phyloP scores from a whole-genome alignment of 64 coral and sea anemone genomes.

The Dendrophyllia cribrosa region DNA sequence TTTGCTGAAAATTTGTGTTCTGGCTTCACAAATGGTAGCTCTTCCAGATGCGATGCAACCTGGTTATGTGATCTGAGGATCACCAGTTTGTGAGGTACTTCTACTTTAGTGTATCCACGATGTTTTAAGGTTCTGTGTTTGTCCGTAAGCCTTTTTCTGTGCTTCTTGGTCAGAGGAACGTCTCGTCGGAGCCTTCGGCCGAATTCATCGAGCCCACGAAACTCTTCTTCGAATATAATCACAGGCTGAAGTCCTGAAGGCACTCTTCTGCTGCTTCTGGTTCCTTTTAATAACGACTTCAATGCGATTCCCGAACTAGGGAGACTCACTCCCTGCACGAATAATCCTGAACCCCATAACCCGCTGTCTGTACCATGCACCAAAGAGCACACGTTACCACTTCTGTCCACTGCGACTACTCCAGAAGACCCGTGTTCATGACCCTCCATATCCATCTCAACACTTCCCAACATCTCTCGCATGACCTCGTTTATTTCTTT shows the following conservation, averaged over 20 bases:
- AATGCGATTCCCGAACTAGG: constrained; percentile 78
- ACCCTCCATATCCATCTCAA: constrained; percentile 2
- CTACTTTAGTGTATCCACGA: background rate
- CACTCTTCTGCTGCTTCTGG: constrained; percentile 50
- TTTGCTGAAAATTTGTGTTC: background rate
- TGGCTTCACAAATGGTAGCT: background rate
- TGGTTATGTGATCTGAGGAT: constrained; percentile 5
- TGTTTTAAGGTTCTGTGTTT: background rate
- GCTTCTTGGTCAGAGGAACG: background rate
- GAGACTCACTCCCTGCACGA: constrained; percentile 86
- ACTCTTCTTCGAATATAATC: constrained; percentile 70
- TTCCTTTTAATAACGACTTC: constrained; percentile 52
- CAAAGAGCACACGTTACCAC: constrained; percentile 90
- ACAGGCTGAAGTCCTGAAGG: constrained; percentile 83
- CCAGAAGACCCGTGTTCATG: constrained; percentile 61
- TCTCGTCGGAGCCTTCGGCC: constrained; percentile 14
- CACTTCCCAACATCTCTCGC: constrained; percentile 64
- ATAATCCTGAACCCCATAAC: constrained; percentile 91
- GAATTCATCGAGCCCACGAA: background rate
- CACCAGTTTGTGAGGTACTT: background rate
- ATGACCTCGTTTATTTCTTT: constrained; percentile 65
- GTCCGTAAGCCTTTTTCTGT: background rate
- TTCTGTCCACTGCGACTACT: constrained; percentile 80
- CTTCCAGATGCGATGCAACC: background rate
- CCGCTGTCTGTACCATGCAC: constrained; percentile 77